A percentile compares a stretch with the other conserved stretches of the same genome.
These are phyloP conservation scores for Palythoa grandiflora DNA, from an alignment of 92 coral and sea anemone species.

Conservation along the genomic window DNA sequence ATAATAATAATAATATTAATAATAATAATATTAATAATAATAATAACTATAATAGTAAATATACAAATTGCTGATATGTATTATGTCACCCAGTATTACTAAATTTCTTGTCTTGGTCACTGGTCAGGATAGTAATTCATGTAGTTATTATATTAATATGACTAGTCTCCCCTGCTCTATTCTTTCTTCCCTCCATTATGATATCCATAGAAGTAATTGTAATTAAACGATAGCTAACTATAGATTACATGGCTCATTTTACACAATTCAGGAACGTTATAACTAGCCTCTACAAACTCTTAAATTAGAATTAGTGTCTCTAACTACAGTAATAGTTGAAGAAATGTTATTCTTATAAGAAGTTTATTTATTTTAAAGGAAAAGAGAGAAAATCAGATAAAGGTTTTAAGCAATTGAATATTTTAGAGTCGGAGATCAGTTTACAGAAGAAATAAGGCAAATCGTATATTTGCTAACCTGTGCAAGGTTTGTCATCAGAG, in stretches of 20 bases:
- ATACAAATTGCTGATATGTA: neutral
- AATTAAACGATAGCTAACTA: too few species aligned
- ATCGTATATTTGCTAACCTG: slow-evolving; percentile 16
- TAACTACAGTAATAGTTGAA: neutral
- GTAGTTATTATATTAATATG: too few species aligned
- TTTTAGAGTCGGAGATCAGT: neutral
- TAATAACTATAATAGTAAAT: neutral
- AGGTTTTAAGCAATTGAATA: neutral
- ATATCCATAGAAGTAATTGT: too few species aligned
- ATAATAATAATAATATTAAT: too few species aligned
- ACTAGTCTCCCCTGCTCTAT: too few species aligned
- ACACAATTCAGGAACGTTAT: too few species aligned
- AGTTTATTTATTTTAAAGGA: neutral
- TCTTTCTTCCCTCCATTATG: too few species aligned
- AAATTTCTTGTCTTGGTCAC: too few species aligned
- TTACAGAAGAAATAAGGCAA: neutral
- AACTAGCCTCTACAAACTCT: neutral
- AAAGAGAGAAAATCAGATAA: slow-evolving; percentile 23
- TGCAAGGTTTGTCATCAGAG: slow-evolving; percentile 20
- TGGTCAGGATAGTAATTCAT: too few species aligned
- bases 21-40: neutral
- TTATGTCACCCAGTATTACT: too few species aligned
- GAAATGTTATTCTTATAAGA: neutral
- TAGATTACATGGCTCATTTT: too few species aligned
- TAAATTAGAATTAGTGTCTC: neutral